A percentile compares a stretch with the other conserved stretches of the same genome.
phyloP scores from a whole-genome alignment of 2,888 invertebrate species.

The Ormyrus pomaceus region DNA sequence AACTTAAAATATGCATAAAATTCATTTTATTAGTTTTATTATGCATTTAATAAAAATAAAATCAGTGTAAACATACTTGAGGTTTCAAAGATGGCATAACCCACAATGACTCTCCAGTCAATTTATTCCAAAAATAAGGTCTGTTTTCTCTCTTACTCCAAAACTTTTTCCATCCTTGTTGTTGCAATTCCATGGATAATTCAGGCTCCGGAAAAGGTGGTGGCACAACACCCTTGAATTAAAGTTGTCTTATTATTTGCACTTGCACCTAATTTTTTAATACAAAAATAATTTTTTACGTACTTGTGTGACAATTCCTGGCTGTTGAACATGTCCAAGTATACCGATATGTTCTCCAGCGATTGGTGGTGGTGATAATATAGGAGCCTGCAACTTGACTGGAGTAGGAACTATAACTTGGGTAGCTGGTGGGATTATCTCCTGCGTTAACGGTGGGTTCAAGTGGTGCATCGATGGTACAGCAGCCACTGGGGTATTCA shows the following conservation, averaged over 20 bases:
- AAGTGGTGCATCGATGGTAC: conserved; percentile 67
- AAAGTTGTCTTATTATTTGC: background rate
- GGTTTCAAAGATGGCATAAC: conserved; percentile 91
- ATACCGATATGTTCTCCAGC: conserved; percentile 67
- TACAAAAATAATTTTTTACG: background rate
- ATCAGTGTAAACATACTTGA: conserved; percentile 73
- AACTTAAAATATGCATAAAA: conserved; percentile 76
- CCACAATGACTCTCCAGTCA: conserved; percentile 97
- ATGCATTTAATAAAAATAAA: background rate
- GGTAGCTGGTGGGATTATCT: conserved; percentile 66
- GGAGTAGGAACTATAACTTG: conserved; percentile 76
- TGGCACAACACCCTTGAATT: conserved; percentile 58
- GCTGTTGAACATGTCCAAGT: conserved; percentile 73
- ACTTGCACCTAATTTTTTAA: background rate
- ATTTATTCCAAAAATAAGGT: conserved; percentile 97
- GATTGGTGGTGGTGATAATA: conserved; percentile 69
- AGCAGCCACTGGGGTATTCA: conserved; percentile 66
- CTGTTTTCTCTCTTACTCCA: conserved; percentile 97
- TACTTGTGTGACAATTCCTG: conserved; percentile 68
- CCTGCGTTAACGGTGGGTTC: conserved; percentile 69
- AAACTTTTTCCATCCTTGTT: conserved; percentile 97
- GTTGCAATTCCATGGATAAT: conserved; percentile 83
- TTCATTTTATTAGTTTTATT: too few species aligned
- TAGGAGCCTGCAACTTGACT: conserved; percentile 73
- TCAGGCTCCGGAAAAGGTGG: conserved; percentile 74